phyloP scores from a whole-genome alignment of 2,113 vertebrate genomes.

The Artemisiospiza belli region DNA sequence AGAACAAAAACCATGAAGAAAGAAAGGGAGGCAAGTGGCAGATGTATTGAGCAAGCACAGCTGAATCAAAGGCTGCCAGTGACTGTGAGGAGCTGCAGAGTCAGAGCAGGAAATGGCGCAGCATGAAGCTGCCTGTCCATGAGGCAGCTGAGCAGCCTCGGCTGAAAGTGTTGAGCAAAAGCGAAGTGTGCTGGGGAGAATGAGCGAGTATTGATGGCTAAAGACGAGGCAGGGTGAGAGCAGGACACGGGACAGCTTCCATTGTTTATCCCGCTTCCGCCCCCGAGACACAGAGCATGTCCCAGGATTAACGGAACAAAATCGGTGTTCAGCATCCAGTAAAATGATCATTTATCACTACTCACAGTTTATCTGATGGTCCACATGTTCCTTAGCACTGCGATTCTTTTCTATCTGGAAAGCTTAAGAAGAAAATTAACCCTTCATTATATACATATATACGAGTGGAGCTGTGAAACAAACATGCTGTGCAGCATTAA shows the following conservation, averaged over 20 bases:
- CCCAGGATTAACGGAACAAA: neutral
- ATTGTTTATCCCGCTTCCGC: conserved; percentile 14
- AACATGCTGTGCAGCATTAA: neutral
- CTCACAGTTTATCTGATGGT: conserved; percentile 77
- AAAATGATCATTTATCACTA: conserved; percentile 29
- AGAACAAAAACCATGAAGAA: conserved; percentile 49
- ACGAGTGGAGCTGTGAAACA: neutral
- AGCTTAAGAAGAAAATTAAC: conserved; percentile 66
- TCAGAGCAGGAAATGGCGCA: conserved; percentile 59
- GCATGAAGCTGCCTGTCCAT: conserved; percentile 42
- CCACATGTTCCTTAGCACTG: conserved; percentile 60
- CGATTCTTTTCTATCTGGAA: conserved; percentile 72
- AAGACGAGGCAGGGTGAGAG: conserved; percentile 47
- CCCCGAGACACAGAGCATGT: neutral
- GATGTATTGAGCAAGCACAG: conserved; percentile 59
- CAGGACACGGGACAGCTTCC: conserved; percentile 43
- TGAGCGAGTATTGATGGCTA: conserved; percentile 39
- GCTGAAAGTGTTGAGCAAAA: conserved; percentile 21
- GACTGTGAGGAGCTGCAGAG: conserved; percentile 44
- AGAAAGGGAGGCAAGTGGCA: conserved; percentile 52
- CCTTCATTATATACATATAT: neutral
- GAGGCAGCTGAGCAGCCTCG: conserved; percentile 55
- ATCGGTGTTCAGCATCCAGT: neutral
- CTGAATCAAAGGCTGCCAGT: conserved; percentile 62
- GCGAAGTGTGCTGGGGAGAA: conserved; percentile 56